Evolutionary conservation across 1,140 invertebrate species (phyloP), one percentile per base, ranked within the genome.

Genomic region (Xylocopa sonorina): DNA sequence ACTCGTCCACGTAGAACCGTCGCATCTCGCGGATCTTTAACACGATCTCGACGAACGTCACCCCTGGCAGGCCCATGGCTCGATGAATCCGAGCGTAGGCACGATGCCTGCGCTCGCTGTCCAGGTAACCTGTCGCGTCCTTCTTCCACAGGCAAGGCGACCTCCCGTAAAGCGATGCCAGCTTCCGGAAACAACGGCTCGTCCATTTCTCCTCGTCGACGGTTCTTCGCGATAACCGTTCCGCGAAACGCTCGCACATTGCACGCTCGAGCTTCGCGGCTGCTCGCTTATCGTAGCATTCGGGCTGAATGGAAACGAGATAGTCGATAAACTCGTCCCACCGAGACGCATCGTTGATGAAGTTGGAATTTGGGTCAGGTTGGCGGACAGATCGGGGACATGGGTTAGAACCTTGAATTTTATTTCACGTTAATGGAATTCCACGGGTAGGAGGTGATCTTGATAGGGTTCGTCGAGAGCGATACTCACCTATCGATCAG

Each of bases 121-220:
- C 60, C 14, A 88, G 67, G 68, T 89, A 89, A 18, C 62, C 67
- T 0, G 51, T 48, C 24, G 68, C 46, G 57, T 87, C 82, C 41
- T 84, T 85, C 51, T 88, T 84, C 87, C 89, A 89, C 2, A 89
- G 83, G 41, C 87, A 86, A 2, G 82, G 55, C 1, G 83, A 63
- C 16, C 55, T 81, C 16, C 66, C 68, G 63, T 87, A 88, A 5
- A 88, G 78, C 24, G 60, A 66, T 2, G 81, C 77, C 48, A 90
- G 66, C 48, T 79, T 80, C 29, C 80, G 66, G 41, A 86, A 80
- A 29, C 87, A 57, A 21, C 64, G 27, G 14, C 82, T 53, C 5
- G 74, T 74, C 89, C 88, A 90, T 81, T 63, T 55, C 34, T 66
- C 43, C 2, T 53, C 29, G 43, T 68, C 32, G 2, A 63, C 53